phyloP scores from a whole-genome alignment of 2,888 invertebrate genomes.

The Chelonus formosanus region DNA sequence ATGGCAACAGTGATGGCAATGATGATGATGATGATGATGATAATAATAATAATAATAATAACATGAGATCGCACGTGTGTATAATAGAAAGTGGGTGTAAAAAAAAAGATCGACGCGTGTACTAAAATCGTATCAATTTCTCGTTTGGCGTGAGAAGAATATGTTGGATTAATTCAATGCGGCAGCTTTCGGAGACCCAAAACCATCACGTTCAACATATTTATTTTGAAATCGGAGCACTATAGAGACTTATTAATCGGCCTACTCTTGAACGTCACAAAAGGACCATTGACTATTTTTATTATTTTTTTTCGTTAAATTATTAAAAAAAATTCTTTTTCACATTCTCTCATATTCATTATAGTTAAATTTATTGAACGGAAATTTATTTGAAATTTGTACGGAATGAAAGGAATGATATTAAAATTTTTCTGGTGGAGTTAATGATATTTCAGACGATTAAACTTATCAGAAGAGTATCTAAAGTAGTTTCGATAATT shows the following conservation, averaged over 20 bases:
- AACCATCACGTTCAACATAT: conserved; percentile 47
- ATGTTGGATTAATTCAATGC: conserved; percentile 47
- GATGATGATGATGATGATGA: too few species aligned
- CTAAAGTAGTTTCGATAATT: too few species aligned
- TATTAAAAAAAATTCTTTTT: conserved; percentile 7
- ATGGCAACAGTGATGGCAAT: too few species aligned
- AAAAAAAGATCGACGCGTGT: conserved; percentile 42
- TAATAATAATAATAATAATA: conserved; percentile 4
- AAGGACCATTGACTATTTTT: not conserved
- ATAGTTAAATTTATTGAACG: too few species aligned
- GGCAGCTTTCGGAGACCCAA: conserved; percentile 40
- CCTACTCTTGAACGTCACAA: not conserved
- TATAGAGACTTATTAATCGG: not conserved
- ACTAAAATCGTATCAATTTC: conserved; percentile 50
- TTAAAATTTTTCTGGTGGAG: too few species aligned
- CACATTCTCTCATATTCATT: too few species aligned
- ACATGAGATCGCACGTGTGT: not conserved
- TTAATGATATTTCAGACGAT: too few species aligned
- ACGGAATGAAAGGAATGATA: too few species aligned
- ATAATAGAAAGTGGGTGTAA: conserved; percentile 6
- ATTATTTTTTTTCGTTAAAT: conserved; percentile 3
- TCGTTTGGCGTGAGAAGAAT: conserved; percentile 39
- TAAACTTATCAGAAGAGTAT: too few species aligned
- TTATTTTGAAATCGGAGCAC: conserved; percentile 53
- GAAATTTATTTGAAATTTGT: too few species aligned